These are phyloP conservation scores for Listronotus oregonensis DNA, from an alignment of 1,140 invertebrate genomes.

Conservation along the genomic window DNA sequence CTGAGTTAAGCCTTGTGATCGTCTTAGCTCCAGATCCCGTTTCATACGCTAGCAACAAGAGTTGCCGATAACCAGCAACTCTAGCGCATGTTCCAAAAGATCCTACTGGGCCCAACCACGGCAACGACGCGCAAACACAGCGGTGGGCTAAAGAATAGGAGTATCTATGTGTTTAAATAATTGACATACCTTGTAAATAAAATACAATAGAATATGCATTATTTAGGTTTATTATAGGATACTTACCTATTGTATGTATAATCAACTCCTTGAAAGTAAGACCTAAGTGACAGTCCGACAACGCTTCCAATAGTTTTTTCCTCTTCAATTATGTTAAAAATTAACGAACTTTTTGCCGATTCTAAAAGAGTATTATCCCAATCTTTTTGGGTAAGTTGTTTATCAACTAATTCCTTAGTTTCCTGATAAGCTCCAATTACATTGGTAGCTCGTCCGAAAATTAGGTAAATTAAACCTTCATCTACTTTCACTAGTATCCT, in stretches of 20 bases:
- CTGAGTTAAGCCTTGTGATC: too few species aligned
- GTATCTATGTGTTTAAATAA: too few species aligned
- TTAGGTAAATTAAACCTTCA: constrained; percentile 73
- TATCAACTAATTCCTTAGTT: constrained; percentile 67
- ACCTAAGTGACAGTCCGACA: constrained; percentile 70
- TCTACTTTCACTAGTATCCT: constrained; percentile 65
- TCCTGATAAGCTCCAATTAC: constrained; percentile 77
- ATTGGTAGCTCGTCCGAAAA: constrained; percentile 76
- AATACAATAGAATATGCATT: too few species aligned
- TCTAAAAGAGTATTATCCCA: constrained; percentile 79
- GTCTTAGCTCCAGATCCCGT: too few species aligned
- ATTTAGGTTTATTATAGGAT: too few species aligned
- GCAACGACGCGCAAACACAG: too few species aligned
- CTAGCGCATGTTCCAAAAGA: too few species aligned
- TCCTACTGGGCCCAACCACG: too few species aligned
- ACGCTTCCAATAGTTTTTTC: constrained; percentile 78
- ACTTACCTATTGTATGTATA: constrained; percentile 71
- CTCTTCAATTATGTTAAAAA: constrained; percentile 81
- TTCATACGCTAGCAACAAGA: too few species aligned
- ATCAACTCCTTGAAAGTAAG: constrained; percentile 71
- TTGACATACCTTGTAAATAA: too few species aligned
- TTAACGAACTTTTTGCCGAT: constrained; percentile 81
- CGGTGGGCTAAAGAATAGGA: too few species aligned
- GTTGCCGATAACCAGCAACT: too few species aligned
- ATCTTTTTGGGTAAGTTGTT: constrained; percentile 65